phyloP scores from a whole-genome alignment of 2,113 vertebrate species.

The Neolamprologus caudopunctatus region DNA sequence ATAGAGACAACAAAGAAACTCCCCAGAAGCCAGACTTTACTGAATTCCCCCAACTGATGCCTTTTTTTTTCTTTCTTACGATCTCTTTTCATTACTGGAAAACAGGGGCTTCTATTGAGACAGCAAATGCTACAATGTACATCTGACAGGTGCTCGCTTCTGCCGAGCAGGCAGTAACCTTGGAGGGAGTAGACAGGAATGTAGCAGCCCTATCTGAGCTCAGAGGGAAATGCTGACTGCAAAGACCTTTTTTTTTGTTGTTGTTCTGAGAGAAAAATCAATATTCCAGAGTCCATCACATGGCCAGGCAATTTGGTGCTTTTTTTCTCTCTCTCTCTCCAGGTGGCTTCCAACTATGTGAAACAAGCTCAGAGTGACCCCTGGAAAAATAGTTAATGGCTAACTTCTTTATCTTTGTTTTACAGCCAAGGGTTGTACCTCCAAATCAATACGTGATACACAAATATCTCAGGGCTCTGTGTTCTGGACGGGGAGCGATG shows the following conservation, averaged over 20 bases:
- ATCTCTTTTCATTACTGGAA: not conserved
- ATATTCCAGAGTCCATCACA: constrained; percentile 71
- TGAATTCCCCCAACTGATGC: not conserved
- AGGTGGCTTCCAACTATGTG: constrained; percentile 53
- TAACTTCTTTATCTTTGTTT: constrained; percentile 73
- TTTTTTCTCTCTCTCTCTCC: not conserved
- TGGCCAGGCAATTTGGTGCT: constrained; percentile 31
- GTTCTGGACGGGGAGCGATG: constrained; percentile 45
- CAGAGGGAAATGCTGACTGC: constrained; percentile 51
- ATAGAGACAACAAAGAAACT: not conserved
- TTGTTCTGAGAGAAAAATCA: constrained; percentile 61
- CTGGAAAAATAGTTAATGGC: constrained; percentile 66
- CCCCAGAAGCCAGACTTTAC: not conserved
- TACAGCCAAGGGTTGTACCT: constrained; percentile 70
- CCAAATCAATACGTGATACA: constrained; percentile 72
- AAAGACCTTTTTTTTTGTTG: constrained; percentile 20
- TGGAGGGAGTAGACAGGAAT: constrained; percentile 70
- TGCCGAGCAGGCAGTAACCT: constrained; percentile 58
- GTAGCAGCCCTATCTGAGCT: constrained; percentile 53
- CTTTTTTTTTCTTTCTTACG: not conserved
- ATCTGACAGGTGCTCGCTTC: constrained; percentile 66
- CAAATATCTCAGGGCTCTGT: constrained; percentile 68
- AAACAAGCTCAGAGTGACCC: constrained; percentile 63
- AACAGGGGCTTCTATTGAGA: not conserved
- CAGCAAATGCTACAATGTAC: constrained; percentile 35